Evolutionary conservation across 37 sponge, comb jelly and placozoan genomes (phyloP).

Genomic region (Eunapius fragilis): DNA sequence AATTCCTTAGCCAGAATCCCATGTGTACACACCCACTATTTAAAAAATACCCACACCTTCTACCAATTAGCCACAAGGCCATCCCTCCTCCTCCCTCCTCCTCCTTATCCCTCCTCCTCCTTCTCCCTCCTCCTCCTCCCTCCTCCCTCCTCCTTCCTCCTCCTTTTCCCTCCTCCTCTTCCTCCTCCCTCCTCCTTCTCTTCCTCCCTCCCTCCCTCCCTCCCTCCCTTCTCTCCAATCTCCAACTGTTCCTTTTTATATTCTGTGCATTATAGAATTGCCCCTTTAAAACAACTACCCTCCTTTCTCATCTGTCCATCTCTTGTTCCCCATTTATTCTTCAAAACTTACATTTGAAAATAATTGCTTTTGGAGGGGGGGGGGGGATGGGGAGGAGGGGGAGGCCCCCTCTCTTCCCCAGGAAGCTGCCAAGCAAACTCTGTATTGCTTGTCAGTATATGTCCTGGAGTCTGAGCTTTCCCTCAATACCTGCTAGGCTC

Average conservation of each 20-base stretch:
- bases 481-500: too few species aligned
- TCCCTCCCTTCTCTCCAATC: background rate
- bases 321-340: too few species aligned
- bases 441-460: too few species aligned
- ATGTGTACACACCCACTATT: background rate
- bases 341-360: too few species aligned
- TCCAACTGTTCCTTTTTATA: too few species aligned
- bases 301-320: too few species aligned
- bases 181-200: background rate
- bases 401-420: too few species aligned
- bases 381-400: too few species aligned
- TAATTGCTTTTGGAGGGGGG: background rate
- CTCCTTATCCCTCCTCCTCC: background rate
- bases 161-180: background rate
- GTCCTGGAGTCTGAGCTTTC: too few species aligned
- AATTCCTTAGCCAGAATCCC: background rate
- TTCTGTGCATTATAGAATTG: too few species aligned
- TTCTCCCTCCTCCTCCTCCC: background rate
- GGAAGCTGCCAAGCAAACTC: too few species aligned
- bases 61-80: background rate
- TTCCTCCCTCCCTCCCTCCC: background rate
- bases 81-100: background rate
- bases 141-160: background rate
- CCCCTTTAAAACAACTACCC: too few species aligned
- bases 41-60: background rate